Base-by-base conservation (phyloP, 1,140 invertebrate species). In the Oppia nitens region DNA sequence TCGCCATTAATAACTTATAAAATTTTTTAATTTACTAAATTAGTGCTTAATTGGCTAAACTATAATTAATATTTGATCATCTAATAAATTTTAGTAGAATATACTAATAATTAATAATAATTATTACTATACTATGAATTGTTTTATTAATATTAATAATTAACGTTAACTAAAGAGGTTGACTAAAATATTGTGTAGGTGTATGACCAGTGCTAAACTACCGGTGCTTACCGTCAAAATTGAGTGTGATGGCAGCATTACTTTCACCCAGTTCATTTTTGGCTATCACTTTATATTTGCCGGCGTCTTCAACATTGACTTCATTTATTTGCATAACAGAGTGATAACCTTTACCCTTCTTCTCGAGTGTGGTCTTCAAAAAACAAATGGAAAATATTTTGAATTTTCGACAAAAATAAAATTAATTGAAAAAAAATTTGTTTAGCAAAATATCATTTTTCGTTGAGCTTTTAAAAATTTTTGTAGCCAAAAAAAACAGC, bases 201-300 rank as follows among this genome's bases (percentile, higher is more conserved):
- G 12, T 47, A n/a, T 47, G 45, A n/a, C n/a, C n/a, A n/a, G n/a
- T n/a, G n/a, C n/a, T n/a, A n/a, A n/a, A 62, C 62, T 62, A 49
- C 61, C 58, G 56, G 47, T 68, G 87, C 87, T 91, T 82, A 93
- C 90, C 92, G 79, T 96, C 91, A 77, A 94, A 94, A 76, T 94
- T 94, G 55, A 94, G 80, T 73, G 87, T 93, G 73, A 94, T 94
- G 40, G 88, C 90, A 40, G 90, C 90, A 72, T 93, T 93, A 69
- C 87, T 91, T 76, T 94, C 90, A 69, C 90, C 90, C 63, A 94
- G 80, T 73, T 93, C 88, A 76, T 94, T 94, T 74, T 93, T 93
- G 65, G 89, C 89, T 64, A 86, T 91, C 66, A 93, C 88, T 77
- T 90, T 87, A 74, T 94, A 94, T 79, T 94, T 94, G 66, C 89